Evolutionary conservation across 2,113 vertebrate genomes (phyloP).

Genomic region (Cervus canadensis): DNA sequence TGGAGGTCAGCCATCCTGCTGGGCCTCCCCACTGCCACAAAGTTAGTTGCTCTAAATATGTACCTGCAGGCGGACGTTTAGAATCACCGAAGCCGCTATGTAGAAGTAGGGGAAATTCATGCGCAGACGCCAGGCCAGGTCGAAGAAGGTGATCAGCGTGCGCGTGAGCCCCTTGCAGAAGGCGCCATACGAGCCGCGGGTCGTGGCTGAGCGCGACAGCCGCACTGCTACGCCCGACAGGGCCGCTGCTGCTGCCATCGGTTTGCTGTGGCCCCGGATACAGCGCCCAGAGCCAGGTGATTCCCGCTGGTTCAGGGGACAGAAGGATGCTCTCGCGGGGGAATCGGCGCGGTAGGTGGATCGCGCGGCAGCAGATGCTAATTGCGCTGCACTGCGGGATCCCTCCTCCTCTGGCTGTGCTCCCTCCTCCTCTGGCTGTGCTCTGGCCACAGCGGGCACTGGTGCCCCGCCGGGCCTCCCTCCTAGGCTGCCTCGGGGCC

Average conservation of each 20-base stretch:
- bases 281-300: not conserved
- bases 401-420: not conserved
- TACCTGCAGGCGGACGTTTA: conserved; percentile 95
- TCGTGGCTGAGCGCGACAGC: conserved; percentile 85
- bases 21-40: not conserved
- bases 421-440: not conserved
- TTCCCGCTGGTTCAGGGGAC: not conserved
- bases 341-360: not conserved
- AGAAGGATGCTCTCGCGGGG: too few relatives aligned
- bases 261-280: not conserved
- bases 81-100: conserved; percentile 93
- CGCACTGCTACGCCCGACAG: conserved; percentile 86
- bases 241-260: conserved; percentile 75
- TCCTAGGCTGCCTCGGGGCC: not conserved
- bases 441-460: not conserved
- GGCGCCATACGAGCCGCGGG: conserved; percentile 84
- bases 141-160: conserved; percentile 93
- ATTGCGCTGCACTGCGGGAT: not conserved
- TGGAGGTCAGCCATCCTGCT: not conserved
- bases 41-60: not conserved
- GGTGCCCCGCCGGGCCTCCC: not conserved
- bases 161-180: conserved; percentile 93
- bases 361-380: too few relatives aligned
- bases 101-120: conserved; percentile 92
- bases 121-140: conserved; percentile 92